Evolutionary conservation across 2,888 invertebrate genomes (phyloP), one percentile per base, ranked within the genome.

Genomic region (Thysanoteuthis rhombus): DNA sequence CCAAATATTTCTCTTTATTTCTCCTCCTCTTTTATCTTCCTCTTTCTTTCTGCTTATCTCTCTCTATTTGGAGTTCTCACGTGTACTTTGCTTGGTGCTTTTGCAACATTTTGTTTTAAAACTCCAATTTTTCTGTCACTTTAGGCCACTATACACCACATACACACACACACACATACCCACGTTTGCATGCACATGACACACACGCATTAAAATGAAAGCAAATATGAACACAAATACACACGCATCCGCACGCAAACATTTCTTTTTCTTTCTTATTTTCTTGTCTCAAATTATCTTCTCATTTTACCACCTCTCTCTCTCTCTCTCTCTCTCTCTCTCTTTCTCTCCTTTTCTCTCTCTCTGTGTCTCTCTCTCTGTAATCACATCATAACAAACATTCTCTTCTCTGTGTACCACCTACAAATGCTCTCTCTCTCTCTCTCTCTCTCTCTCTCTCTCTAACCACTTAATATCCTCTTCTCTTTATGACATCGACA

Each of bases 361-460:
- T 25, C 52, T 25, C 52, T 22, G 25, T 52, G n/a, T 25, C 52
- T 52, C 25, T 4, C 4, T 25, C 25, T 25, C 52, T 52, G n/a
- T n/a, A n/a, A n/a, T n/a, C n/a, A n/a, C n/a, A n/a, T n/a, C n/a
- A n/a, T n/a, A n/a, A n/a, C n/a, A n/a, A n/a, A n/a, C n/a, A n/a
- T n/a, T n/a, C n/a, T n/a, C n/a, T 52, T 52, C 25, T 52, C 52
- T 6, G 25, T 6, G 6, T 52, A 6, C 25, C 52, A 25, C 52
- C 52, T 25, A 52, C 52, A 16, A 36, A n/a, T 36, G 10, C 75
- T 75, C n/a, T 75, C 75, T 75, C 75, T 75, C 75, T 75, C 32
- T 75, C n/a, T 75, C 75, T 75, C n/a, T 75, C 89, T 92, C 93
- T 93, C 47, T 93, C 92, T 92, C 90, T 38, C 75, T 93, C 90